Evolutionary conservation across 2,888 invertebrate genomes (phyloP), one percentile per base, ranked within the genome.

Genomic region (Poecilus cupreus): DNA sequence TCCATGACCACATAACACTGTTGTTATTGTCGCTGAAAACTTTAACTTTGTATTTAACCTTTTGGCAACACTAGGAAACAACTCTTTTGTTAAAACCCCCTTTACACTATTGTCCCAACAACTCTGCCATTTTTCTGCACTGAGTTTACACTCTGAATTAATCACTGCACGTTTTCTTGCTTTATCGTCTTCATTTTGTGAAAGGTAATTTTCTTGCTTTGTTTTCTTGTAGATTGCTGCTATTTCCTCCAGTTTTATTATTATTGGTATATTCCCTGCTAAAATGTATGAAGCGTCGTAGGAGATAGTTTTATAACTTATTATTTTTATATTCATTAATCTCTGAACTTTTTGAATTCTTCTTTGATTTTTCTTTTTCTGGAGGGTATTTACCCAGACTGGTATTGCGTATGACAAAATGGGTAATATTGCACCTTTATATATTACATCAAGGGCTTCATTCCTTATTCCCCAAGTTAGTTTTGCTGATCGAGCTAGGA

Each of bases 271-370:
- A 24, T 57, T 57, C n/a, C 24, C 57, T 8, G 24, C 2, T 26
- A 57, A 5, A 2, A 57, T 57, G 20, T 24, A 57, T 2, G 57
- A 57, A 1, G 57, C 57, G 4, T 57, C 57, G 24, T 57, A 57
- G 8, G 57, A 57, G 2, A 54, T 54, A 11, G 54, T 54, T 54
- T 8, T 54, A n/a, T 54, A 54, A 5, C 20, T n/a, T 54, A 54
- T 1, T 2, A 57, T 57, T 24, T 57, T 57, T 57, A 57, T 57
- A 57, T 64, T 64, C 6, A 64, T 64, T 32, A 64, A 10, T 32
- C 64, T 64, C 32, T 64, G 64, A 2, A 64, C 26, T 10, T 16
- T 32, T 32, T 37, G n/a, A 16, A 64, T n/a, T 4, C 5, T 64
- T 32, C 5, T 64, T 10, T 64, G 26, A 13, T 64, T 64, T 6